Conservation (phyloP, 2,888 invertebrate species). For the Mimumesa dahlbomi region DNA sequence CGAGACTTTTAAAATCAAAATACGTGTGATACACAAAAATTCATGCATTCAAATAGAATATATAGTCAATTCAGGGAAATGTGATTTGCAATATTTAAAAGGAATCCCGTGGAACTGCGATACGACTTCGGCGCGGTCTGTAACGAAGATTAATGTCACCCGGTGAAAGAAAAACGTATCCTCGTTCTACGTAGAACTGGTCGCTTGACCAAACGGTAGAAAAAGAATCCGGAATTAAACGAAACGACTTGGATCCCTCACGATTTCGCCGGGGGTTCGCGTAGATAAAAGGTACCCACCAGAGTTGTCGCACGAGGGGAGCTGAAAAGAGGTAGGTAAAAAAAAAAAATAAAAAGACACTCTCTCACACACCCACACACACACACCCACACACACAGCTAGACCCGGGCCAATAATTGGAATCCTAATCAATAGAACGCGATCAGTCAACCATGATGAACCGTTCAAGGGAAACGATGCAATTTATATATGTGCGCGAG, state of each 20-base stretch:
- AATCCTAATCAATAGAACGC: slow-evolving; percentile 76
- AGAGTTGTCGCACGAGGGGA: slow-evolving; percentile 7
- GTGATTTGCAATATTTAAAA: too few species aligned
- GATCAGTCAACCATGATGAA: slow-evolving; percentile 64
- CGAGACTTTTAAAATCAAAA: too few species aligned
- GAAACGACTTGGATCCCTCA: not conserved
- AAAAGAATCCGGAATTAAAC: not conserved
- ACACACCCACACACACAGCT: too few species aligned
- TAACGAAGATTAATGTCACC: too few species aligned
- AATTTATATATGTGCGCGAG: slow-evolving; percentile 48
- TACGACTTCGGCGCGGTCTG: too few species aligned
- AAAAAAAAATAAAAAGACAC: slow-evolving; percentile 50
- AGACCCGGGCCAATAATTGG: slow-evolving; percentile 72
- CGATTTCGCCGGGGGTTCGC: not conserved
- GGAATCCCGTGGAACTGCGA: too few species aligned
- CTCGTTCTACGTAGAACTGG: not conserved
- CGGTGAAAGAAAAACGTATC: not conserved
- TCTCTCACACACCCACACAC: too few species aligned
- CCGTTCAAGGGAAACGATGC: slow-evolving; percentile 50
- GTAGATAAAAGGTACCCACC: not conserved
- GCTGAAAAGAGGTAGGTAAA: slow-evolving; percentile 4
- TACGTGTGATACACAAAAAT: too few species aligned
- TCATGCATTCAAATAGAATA: too few species aligned
- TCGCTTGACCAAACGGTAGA: not conserved
- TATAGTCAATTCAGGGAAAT: too few species aligned